Base-by-base conservation (phyloP, 2,888 invertebrate genomes). In the Drosophila borealis region DNA sequence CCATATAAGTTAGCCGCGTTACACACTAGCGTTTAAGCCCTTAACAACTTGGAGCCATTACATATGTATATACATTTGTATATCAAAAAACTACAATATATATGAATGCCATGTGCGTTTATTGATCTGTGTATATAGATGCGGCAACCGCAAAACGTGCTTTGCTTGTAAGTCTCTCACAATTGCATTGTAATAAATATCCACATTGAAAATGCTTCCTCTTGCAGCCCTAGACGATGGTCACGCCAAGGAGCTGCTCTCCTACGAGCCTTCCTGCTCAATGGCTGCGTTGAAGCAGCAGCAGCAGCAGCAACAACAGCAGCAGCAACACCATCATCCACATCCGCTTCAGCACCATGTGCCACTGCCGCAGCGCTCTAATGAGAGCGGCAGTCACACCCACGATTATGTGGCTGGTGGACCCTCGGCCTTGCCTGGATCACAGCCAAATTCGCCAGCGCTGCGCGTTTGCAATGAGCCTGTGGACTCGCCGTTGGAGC, bases 111-210 rank as follows among this genome's bases (percentile, higher is more conserved):
- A 37, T 29, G 37, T 42, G 64, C 19, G 64, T 60, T 64, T 64
- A 61, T 60, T 44, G 73, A 74, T 73, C 59, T 78, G 80, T 88
- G 80, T 80, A 73, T 67, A 74, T 87, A 84, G 86, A 85, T 86
- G 88, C 82, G 80, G 88, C 78, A 84, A 80, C 80, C 68, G 74
- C 78, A 81, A 81, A 80, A 76, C 83, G 83, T 88, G 83, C 81
- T 80, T 88, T 84, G 90, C 91, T 90, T 88, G 90, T 91, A 91
- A 91, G 90, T 91, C 82, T 84, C 70, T 80, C 79, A 79, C 73
- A 79, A 80, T 88, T 82, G 75, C 74, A 70, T 80, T 88, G 87
- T 90, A 91, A 90, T 91, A 89, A 88, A 84, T 83, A 83, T 72
- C 79, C 80, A 83, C 76, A 89, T 83, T 90, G 90, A 90, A 91